Percentiles rank a stretch among this genome's conserved stretches.
phyloP scores from a whole-genome alignment of 30 jellyfish, hydroid and myxozoan species.

The Rhopilema esculentum region DNA sequence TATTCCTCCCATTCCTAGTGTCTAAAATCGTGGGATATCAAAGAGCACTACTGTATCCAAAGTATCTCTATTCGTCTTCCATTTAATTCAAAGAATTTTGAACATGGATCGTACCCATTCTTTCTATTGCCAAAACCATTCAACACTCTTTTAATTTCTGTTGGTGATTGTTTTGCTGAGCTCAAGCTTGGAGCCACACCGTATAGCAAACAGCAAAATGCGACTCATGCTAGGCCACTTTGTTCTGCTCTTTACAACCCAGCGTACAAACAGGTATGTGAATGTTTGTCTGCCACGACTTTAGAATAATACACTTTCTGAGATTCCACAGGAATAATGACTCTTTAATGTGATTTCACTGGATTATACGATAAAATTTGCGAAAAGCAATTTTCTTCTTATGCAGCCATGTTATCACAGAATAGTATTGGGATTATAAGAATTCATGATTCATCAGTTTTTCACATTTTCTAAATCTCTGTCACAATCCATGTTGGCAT shows the following conservation, averaged over 20 bases:
- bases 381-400: too few relatives aligned
- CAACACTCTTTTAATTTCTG: constrained; percentile 37
- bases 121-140: constrained; percentile 30
- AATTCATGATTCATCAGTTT: too few relatives aligned
- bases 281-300: too few relatives aligned
- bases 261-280: constrained; percentile 44
- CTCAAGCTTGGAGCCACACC: constrained; percentile 60
- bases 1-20: constrained; percentile 3
- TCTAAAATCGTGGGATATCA: constrained; percentile 74
- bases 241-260: constrained; percentile 67
- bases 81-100: constrained; percentile 36
- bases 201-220: constrained; percentile 14
- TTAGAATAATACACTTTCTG: too few relatives aligned
- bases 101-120: constrained; percentile 73
- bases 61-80: constrained; percentile 66
- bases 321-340: too few relatives aligned
- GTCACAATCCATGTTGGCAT: too few relatives aligned
- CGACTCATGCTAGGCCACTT: constrained; percentile 54
- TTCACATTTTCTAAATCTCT: too few relatives aligned
- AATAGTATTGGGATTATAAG: too few relatives aligned
- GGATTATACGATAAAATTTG: too few relatives aligned
- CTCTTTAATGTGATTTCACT: too few relatives aligned
- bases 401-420: too few relatives aligned
- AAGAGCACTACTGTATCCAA: constrained; percentile 68
- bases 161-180: constrained; percentile 80